These are phyloP conservation scores for Hippocampus mohnikei DNA, from an alignment of 2,113 vertebrate genomes.

Conservation along the genomic window DNA sequence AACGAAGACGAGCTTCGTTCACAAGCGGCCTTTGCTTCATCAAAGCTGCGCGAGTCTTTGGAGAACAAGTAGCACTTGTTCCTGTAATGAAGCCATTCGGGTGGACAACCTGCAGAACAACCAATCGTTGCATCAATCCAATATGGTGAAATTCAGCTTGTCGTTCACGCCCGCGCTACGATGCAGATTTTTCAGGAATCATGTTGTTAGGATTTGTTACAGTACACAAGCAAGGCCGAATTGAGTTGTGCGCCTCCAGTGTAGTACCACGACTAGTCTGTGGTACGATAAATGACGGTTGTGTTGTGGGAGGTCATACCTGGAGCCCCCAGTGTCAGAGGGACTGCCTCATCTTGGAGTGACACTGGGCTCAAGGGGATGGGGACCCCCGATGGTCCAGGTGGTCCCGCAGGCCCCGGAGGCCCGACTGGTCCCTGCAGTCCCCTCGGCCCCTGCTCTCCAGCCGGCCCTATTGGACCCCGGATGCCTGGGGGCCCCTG, in stretches of 20 bases:
- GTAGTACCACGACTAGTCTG: too few relatives aligned
- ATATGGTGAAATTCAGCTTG: neutral
- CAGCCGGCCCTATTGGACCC: conserved; percentile 81
- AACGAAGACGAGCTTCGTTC: conserved; percentile 75
- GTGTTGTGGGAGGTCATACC: conserved; percentile 32
- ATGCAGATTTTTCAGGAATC: neutral
- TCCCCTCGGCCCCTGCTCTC: conserved; percentile 82
- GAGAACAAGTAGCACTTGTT: conserved; percentile 92
- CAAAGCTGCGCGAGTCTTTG: conserved; percentile 77
- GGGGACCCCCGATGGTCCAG: conserved; percentile 78
- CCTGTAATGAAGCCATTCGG: conserved; percentile 81
- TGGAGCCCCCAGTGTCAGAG: conserved; percentile 52
- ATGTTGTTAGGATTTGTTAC: too few relatives aligned
- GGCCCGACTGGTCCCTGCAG: conserved; percentile 79
- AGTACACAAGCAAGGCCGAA: too few relatives aligned
- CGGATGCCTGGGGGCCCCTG: conserved; percentile 82
- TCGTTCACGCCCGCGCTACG: too few relatives aligned
- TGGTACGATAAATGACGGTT: neutral
- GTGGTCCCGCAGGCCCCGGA: conserved; percentile 78
- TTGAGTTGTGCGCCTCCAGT: too few relatives aligned
- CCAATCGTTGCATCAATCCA: neutral
- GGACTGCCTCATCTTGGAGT: conserved; percentile 67
- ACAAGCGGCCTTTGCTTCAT: conserved; percentile 81
- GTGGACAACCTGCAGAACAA: conserved; percentile 77
- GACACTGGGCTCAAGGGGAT: conserved; percentile 71